phyloP scores from a whole-genome alignment of 1,140 invertebrate genomes.

The Drosophila albomicans region DNA sequence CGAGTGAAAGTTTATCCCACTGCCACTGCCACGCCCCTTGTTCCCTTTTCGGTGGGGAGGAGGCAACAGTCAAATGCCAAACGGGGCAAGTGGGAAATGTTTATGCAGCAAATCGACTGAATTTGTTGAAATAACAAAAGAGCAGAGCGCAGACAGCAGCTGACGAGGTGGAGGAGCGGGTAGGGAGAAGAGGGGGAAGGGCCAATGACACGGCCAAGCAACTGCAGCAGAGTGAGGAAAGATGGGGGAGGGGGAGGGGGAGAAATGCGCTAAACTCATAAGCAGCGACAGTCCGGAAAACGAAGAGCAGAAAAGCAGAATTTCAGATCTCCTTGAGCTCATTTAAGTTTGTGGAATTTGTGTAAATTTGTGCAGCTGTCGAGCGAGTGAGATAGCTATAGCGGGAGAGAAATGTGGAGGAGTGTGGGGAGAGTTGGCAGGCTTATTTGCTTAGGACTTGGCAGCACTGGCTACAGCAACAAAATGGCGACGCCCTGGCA shows the following conservation, averaged over 20 bases:
- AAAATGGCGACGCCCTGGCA: slow-evolving; percentile 62
- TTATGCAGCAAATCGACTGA: slow-evolving; percentile 84
- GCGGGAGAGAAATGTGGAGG: neutral
- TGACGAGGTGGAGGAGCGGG: neutral
- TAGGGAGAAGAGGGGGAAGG: slow-evolving; percentile 8
- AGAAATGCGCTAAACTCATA: slow-evolving; percentile 75
- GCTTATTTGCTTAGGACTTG: slow-evolving; percentile 72
- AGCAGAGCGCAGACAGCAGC: slow-evolving; percentile 28
- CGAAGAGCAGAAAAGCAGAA: too few relatives aligned
- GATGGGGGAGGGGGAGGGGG: neutral
- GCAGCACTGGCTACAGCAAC: slow-evolving; percentile 10
- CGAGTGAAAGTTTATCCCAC: slow-evolving; percentile 49
- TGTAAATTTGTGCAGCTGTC: slow-evolving; percentile 68
- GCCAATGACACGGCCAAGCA: slow-evolving; percentile 44
- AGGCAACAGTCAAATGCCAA: neutral
- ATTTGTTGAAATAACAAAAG: slow-evolving; percentile 80
- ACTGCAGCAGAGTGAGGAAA: slow-evolving; percentile 8
- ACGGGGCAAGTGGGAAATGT: slow-evolving; percentile 52
- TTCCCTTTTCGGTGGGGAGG: neutral
- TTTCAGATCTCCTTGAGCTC: slow-evolving; percentile 49
- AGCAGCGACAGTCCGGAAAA: slow-evolving; percentile 26
- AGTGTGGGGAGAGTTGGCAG: neutral
- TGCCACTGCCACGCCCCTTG: slow-evolving; percentile 29
- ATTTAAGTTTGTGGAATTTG: slow-evolving; percentile 67
- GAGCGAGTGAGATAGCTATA: too few relatives aligned